Evolutionary conservation across 92 coral and sea anemone species (phyloP), one percentile per base, ranked within the genome.

Genomic region (Phymanthus crucifer): DNA sequence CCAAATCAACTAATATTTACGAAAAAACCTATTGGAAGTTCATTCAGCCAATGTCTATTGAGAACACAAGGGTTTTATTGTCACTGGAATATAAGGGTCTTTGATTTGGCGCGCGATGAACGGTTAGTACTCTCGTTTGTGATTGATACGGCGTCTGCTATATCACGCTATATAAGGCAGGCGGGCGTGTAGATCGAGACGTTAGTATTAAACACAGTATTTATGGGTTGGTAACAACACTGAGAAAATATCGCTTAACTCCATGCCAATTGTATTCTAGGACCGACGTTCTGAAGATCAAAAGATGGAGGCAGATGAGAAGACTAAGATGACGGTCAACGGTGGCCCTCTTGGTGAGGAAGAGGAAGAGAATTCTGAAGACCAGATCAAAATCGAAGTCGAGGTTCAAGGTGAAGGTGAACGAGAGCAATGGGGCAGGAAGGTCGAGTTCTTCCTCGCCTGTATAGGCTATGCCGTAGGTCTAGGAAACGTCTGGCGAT

Each of bases 391-490:
- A 0, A 89, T 88, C 11, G 91, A 88, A 38, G 85, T 90, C 34
- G 82, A 85, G 21, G 47, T 78, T 26, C 85, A 73, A 10, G 94
- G 88, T 26, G 88, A 73, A 10, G 94, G 88, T 43, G 98, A 89
- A 27, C 89, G 99, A 31, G 99, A 96, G 80, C 88, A 93, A 48
- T 96, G 99, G 99, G 93, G 96, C 1, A 88, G 92, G 69, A 96
- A 96, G 66, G 92, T 94, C 10, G 99, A 96, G 83, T 96, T 96
- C 83, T 96, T 96, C 84, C 86, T 96, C 29, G 94, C 99, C 5
- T 91, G 96, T 45, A 83, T 96, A 43, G 99, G 99, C 50, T 96
- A 96, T 67, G 99, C 99, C 3, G 99, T 96, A 31, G 99, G 99
- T 26, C 74, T 96, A 29, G 99, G 99, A 11, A 96, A 96, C 74